These are phyloP conservation scores for Drosophila yooni DNA, from an alignment of 2,888 invertebrate species.

Conservation along the genomic window DNA sequence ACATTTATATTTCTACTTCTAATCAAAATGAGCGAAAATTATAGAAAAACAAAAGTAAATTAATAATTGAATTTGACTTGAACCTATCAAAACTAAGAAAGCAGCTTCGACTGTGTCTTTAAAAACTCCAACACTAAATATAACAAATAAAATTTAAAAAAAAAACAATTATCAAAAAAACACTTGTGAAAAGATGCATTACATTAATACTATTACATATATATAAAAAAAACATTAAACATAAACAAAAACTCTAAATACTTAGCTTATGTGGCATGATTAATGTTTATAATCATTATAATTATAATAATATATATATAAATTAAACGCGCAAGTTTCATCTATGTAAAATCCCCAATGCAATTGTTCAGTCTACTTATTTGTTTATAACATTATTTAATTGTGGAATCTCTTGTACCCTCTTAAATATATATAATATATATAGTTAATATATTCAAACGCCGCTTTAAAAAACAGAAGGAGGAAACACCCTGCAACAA, in stretches of 20 bases:
- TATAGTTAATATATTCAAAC: constrained; percentile 25
- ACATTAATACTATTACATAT: constrained; percentile 54
- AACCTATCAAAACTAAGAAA: constrained; percentile 11
- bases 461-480: constrained; percentile 32
- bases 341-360: constrained; percentile 32
- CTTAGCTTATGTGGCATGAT: constrained; percentile 59
- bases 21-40: constrained; percentile 55
- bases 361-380: constrained; percentile 25
- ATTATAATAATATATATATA: constrained; percentile 52
- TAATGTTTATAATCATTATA: constrained; percentile 64
- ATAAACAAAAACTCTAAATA: constrained; percentile 45
- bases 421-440: constrained; percentile 21
- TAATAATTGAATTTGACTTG: constrained; percentile 19
- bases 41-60: constrained; percentile 20
- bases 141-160: not conserved
- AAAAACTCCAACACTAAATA: constrained; percentile 28
- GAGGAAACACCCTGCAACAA: constrained; percentile 9
- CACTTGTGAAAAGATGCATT: constrained; percentile 81
- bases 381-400: constrained; percentile 38
- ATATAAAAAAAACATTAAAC: constrained; percentile 38
- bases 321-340: constrained; percentile 40
- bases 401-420: constrained; percentile 42
- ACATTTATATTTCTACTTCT: constrained; percentile 67
- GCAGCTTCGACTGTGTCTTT: constrained; percentile 57
- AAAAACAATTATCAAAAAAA: constrained; percentile 65